These are phyloP conservation scores for Lacerta bilineata DNA, from an alignment of 2,797 vertebrate genomes.

Conservation along the genomic window DNA sequence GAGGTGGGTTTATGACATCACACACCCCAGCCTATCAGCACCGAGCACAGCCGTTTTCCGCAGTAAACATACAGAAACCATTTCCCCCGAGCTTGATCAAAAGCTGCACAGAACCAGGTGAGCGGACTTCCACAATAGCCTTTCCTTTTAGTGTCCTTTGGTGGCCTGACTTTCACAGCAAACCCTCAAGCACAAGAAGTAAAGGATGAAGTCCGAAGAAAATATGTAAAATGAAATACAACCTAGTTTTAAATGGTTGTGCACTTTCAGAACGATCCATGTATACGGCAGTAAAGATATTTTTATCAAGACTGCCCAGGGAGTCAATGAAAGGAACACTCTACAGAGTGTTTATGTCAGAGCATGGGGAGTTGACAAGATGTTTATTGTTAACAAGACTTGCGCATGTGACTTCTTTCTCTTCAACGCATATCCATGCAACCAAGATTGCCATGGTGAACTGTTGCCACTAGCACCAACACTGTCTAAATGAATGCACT, in stretches of 20 bases:
- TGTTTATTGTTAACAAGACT: conserved; percentile 61
- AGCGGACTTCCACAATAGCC: not conserved
- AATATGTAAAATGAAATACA: conserved; percentile 5
- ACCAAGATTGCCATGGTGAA: not conserved
- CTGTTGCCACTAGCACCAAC: not conserved
- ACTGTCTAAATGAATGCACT: accelerated
- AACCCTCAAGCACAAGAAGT: not conserved
- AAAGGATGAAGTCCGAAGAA: not conserved
- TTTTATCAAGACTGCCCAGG: conserved; percentile 46
- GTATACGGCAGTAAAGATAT: not conserved
- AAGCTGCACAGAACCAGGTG: not conserved
- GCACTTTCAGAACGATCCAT: conserved; percentile 1
- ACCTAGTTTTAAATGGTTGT: not conserved
- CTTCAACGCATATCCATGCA: conserved; percentile 47
- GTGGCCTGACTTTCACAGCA: not conserved
- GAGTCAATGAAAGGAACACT: conserved; percentile 53
- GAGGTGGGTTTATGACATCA: not conserved
- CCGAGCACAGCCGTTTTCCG: not conserved
- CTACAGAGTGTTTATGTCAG: conserved; percentile 39
- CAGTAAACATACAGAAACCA: not conserved
- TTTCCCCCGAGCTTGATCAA: not conserved
- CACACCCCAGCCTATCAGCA: not conserved
- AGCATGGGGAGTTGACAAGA: conserved; percentile 38
- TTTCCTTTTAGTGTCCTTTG: not conserved
- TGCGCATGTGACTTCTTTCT: conserved; percentile 38